phyloP scores from a whole-genome alignment of 2,113 vertebrate species.

The Dicentrarchus labrax region DNA sequence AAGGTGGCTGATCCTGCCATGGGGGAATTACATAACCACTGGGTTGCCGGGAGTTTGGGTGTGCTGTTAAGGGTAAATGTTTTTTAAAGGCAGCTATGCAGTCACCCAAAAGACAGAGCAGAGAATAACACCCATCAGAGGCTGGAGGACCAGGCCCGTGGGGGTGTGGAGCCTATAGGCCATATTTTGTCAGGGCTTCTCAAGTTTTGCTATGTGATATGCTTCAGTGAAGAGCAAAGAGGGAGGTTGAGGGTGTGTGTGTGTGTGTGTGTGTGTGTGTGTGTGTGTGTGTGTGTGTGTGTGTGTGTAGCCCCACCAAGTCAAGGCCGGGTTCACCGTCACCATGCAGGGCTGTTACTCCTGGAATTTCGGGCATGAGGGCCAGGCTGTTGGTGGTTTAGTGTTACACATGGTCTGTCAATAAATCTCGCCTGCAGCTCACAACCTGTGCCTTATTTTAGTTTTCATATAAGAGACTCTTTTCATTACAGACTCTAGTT shows the following conservation, averaged over 20 bases:
- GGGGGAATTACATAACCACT: slow-evolving; percentile 75
- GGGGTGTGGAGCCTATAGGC: slow-evolving; percentile 34
- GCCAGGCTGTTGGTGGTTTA: slow-evolving; percentile 68
- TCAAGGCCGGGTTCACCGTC: slow-evolving; percentile 76
- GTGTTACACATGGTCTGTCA: slow-evolving; percentile 69
- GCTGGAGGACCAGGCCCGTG: slow-evolving; percentile 28
- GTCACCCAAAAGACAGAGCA: slow-evolving; percentile 51
- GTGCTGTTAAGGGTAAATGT: slow-evolving; percentile 35
- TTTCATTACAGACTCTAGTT: slow-evolving; percentile 29
- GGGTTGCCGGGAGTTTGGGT: slow-evolving; percentile 49
- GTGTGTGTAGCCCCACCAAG: slow-evolving; percentile 38
- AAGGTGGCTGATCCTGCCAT: slow-evolving; percentile 68
- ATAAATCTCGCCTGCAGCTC: slow-evolving; percentile 58
- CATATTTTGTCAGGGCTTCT: slow-evolving; percentile 66
- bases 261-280: not conserved
- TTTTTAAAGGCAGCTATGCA: slow-evolving; percentile 57
- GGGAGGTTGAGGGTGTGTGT: slow-evolving; percentile 23
- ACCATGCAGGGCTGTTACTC: slow-evolving; percentile 64
- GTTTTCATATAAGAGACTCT: slow-evolving; percentile 23
- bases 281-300: slow-evolving; percentile 9
- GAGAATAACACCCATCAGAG: slow-evolving; percentile 55
- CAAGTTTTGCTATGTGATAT: slow-evolving; percentile 64
- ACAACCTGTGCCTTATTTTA: slow-evolving; percentile 47
- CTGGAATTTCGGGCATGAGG: slow-evolving; percentile 77
- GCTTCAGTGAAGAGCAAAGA: slow-evolving; percentile 41